Evolutionary conservation across 1,140 invertebrate genomes (phyloP).

Genomic region (Phymastichus coffea): DNA sequence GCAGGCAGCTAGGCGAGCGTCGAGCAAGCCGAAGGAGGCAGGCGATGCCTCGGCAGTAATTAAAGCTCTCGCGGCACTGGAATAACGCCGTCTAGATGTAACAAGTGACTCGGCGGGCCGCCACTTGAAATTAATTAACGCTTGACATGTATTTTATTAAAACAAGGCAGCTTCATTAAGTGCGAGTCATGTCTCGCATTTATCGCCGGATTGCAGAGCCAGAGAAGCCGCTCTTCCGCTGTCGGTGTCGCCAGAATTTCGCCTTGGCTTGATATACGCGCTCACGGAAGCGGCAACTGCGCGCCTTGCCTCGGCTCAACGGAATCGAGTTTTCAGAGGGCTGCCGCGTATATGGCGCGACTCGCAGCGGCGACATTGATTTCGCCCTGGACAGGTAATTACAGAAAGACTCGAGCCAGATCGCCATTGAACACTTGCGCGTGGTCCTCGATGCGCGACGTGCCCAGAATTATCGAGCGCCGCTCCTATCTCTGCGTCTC

Average conservation of each 20-base stretch:
- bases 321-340: constrained; percentile 17
- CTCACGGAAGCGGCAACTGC: too few species aligned
- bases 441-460: constrained; percentile 25
- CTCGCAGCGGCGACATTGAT: constrained; percentile 33
- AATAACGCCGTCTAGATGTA: too few species aligned
- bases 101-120: not conserved
- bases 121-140: constrained; percentile 16
- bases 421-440: too few species aligned
- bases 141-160: not conserved
- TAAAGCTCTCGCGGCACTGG: too few species aligned
- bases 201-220: constrained; percentile 2
- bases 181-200: constrained; percentile 13
- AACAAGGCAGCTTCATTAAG: constrained; percentile 9
- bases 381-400: constrained; percentile 45
- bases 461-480: constrained; percentile 32
- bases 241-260: not conserved
- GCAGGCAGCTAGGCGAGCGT: too few species aligned
- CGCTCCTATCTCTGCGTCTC: too few species aligned
- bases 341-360: not conserved
- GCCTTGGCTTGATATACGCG: constrained; percentile 1
- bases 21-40: too few species aligned
- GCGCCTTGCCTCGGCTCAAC: not conserved
- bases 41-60: too few species aligned
- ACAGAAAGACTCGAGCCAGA: constrained; percentile 31
- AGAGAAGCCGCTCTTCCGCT: not conserved